Evolutionary conservation across 2,888 invertebrate genomes (phyloP).

Genomic region (Papilio protenor): DNA sequence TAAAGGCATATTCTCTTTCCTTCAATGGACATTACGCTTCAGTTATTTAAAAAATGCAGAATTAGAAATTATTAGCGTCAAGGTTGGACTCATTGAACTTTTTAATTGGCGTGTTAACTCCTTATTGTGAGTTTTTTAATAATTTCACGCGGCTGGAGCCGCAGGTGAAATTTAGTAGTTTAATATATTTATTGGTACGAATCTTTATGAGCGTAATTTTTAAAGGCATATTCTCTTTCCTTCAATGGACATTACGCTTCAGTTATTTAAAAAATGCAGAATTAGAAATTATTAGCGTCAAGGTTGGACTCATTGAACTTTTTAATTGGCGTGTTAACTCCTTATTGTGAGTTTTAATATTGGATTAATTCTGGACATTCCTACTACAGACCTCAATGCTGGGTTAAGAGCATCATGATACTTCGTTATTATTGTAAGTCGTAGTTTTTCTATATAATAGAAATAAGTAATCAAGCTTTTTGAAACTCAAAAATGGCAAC

Average conservation of each 20-base stretch:
- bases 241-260: not conserved
- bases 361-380: constrained; percentile 2
- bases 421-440: not conserved
- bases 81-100: constrained; percentile 21
- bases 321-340: constrained; percentile 21
- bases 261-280: constrained; percentile 6
- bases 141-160: no score
- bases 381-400: not conserved
- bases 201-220: not conserved
- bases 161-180: not conserved
- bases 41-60: constrained; percentile 6
- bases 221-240: not conserved
- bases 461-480: not conserved
- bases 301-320: constrained; percentile 21
- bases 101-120: constrained; percentile 21
- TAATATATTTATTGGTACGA: not conserved
- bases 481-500: not conserved
- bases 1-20: not conserved
- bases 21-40: not conserved
- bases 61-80: constrained; percentile 21
- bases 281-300: constrained; percentile 21
- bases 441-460: not conserved
- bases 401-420: not conserved
- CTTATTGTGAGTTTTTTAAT: constrained; percentile 1
- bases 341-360: constrained; percentile 27